Evolutionary conservation across 2,113 vertebrate genomes (phyloP).

Genomic region (Syrrhaptes paradoxus): DNA sequence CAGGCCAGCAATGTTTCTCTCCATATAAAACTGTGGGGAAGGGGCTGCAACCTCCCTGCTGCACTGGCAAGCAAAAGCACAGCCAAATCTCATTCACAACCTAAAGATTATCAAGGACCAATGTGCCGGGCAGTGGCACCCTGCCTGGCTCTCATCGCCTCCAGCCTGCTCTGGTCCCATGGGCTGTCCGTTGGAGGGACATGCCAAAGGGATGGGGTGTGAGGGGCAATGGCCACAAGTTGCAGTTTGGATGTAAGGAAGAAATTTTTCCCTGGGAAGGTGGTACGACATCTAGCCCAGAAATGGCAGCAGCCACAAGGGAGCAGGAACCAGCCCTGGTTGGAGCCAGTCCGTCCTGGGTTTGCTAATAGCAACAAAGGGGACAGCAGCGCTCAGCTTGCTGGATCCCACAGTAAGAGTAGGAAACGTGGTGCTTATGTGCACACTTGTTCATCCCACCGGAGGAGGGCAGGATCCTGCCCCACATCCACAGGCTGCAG

Average conservation of each 20-base stretch:
- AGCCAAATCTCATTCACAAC: not conserved
- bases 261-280: not conserved
- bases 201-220: rapidly evolving
- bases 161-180: not conserved
- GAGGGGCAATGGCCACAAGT: not conserved
- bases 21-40: not conserved
- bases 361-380: not conserved
- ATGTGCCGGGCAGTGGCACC: rapidly evolving
- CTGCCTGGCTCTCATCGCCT: not conserved
- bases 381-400: rapidly evolving
- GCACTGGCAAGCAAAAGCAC: not conserved
- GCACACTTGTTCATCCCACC: rapidly evolving
- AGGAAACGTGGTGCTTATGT: rapidly evolving
- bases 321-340: not conserved
- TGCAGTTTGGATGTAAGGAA: not conserved
- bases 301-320: not conserved
- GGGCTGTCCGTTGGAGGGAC: not conserved
- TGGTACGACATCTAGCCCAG: not conserved
- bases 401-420: not conserved
- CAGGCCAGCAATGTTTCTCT: not conserved
- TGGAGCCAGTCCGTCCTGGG: not conserved
- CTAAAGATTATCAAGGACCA: not conserved
- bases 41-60: not conserved
- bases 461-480: not conserved
- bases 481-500: not conserved